A percentile compares a stretch with the other conserved stretches of the same genome.
Conservation (phyloP, 1,140 invertebrate genomes). For the Drosophila saltans region DNA sequence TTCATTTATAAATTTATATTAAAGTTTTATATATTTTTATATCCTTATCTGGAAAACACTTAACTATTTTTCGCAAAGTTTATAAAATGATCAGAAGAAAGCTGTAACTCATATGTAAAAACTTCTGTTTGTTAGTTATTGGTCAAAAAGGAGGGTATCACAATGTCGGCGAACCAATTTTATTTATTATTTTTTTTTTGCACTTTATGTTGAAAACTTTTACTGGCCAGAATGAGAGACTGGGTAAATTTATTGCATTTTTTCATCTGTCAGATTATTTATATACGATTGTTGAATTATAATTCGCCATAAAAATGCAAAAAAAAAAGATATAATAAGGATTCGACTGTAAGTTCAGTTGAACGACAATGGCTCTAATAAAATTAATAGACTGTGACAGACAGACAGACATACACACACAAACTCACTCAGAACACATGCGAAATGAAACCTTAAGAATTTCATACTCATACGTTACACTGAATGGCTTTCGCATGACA, state of each 20-base stretch:
- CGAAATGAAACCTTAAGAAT: constrained; percentile 39
- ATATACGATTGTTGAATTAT: constrained; percentile 23
- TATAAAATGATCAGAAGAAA: too few relatives aligned
- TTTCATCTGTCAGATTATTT: constrained; percentile 6
- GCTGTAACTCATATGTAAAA: too few relatives aligned
- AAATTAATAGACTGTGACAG: constrained; percentile 69
- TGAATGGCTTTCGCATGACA: constrained; percentile 60
- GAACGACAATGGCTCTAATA: constrained; percentile 52
- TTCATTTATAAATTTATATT: too few relatives aligned
- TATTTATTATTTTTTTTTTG: background rate
- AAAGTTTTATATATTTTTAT: too few relatives aligned
- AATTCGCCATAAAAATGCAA: constrained; percentile 29
- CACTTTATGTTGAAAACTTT: constrained; percentile 5
- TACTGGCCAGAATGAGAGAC: background rate
- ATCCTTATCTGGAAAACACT: too few relatives aligned
- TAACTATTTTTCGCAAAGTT: too few relatives aligned
- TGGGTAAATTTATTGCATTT: constrained; percentile 46
- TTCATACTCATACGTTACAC: constrained; percentile 54
- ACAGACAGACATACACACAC: constrained; percentile 3
- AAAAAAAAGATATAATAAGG: constrained; percentile 8
- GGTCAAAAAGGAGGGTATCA: background rate
- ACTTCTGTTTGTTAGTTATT: too few relatives aligned
- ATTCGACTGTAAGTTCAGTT: constrained; percentile 13
- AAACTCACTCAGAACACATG: constrained; percentile 6
- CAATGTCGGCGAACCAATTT: too few relatives aligned